Base-by-base conservation (phyloP, 2,113 vertebrate genomes). In the Trematocara zebra region DNA sequence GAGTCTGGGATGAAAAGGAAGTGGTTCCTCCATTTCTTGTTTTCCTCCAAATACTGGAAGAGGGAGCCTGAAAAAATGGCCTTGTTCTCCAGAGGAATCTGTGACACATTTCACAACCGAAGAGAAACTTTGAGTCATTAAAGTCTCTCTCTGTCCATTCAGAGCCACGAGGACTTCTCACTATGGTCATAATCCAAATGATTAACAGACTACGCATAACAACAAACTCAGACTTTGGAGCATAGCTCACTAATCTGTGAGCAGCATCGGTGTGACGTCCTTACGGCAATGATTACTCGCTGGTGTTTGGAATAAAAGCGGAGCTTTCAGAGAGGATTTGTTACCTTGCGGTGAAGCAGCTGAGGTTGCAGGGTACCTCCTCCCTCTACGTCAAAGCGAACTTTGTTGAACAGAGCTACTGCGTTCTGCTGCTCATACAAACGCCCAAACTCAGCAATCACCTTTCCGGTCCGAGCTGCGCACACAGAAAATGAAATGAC, bases 11-110 rank as follows among this genome's bases (percentile, higher is more conserved):
- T 95, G 1, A 97, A 96, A 3, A 98, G 95, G 92, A 97, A 98
- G 35, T 97, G 97, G 94, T 97, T 99, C 88, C 97, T 95, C 98
- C 98, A 99, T 83, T 98, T 99, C 96, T 97, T 98, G 92, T 94
- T 99, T 87, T 99, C 98, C 88, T 99, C 98, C 2, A 98, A 92
- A 93, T 97, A 98, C 94, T 99, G 98, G 90, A 97, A 98, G 57
- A 99, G 95, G 53, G 97, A 97, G 31, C 98, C 98, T 0, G 98
- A 99, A 90, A 98, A 99, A 95, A 99, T 98, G 93, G 97, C 96
- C 1, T 97, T 97, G 88, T 98, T 97, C 11, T 97, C 97, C 89
- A 98, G 94, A 0, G 97, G 97, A 20, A 97, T 89, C 98, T 96
- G 89, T 47, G 44, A 79, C 4, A 79, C 5, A 40, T 14, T 14